Conservation (phyloP, 2,888 invertebrate species). For the Ormyrus labotus region DNA sequence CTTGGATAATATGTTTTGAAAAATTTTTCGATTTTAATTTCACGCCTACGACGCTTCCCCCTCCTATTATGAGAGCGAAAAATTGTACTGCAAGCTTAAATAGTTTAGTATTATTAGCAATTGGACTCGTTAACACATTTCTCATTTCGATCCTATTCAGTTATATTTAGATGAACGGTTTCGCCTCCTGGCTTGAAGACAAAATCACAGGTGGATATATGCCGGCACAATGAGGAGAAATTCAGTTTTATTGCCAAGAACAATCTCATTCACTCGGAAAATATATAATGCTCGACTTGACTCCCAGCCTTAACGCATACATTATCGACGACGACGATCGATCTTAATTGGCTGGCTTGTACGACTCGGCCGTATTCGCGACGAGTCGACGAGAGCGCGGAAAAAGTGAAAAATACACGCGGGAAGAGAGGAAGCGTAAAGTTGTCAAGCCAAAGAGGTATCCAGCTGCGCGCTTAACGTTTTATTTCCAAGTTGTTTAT, state of each 20-base stretch:
- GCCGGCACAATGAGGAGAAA: slow-evolving; percentile 1
- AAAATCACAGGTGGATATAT: slow-evolving; percentile 6
- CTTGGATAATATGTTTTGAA: too few relatives aligned
- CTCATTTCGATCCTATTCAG: slow-evolving; percentile 27
- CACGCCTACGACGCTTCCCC: too few relatives aligned
- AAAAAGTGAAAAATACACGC: too few relatives aligned
- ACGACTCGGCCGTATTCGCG: too few relatives aligned
- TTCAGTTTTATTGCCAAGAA: slow-evolving; percentile 27
- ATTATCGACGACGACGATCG: too few relatives aligned
- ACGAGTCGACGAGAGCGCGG: too few relatives aligned
- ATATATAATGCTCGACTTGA: neutral
- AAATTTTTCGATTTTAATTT: too few relatives aligned
- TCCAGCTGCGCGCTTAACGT: neutral
- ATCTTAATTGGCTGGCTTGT: too few relatives aligned
- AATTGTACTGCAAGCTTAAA: neutral
- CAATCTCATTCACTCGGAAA: neutral
- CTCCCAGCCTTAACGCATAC: too few relatives aligned
- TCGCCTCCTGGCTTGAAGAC: slow-evolving; percentile 27
- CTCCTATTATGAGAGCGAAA: too few relatives aligned
- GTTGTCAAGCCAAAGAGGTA: neutral
- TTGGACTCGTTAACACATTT: neutral
- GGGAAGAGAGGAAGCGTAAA: slow-evolving; percentile 14
- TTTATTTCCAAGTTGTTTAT: too few relatives aligned
- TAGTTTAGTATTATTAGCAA: slow-evolving; percentile 6
- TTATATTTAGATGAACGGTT: slow-evolving; percentile 30